Percentiles rank a stretch among this genome's conserved stretches.
phyloP scores from a whole-genome alignment of 2,113 vertebrate genomes.

The Corythoichthys haematopterus region DNA sequence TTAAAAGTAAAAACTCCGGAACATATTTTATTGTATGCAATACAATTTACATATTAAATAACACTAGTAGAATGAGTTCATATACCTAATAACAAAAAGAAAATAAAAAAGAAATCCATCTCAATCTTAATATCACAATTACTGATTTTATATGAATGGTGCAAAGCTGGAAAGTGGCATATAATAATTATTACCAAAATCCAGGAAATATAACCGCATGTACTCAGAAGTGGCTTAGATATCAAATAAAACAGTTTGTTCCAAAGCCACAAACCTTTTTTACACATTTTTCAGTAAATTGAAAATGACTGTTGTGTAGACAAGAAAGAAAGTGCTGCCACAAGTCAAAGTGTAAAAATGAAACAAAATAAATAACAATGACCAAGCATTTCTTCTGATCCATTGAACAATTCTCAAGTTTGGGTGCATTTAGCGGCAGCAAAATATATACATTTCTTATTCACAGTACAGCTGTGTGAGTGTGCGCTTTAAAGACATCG shows the following conservation, averaged over 20 bases:
- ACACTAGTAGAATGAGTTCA: slow-evolving; percentile 97
- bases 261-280: neutral
- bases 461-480: slow-evolving; percentile 3
- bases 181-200: slow-evolving; percentile 76
- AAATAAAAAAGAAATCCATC: slow-evolving; percentile 69
- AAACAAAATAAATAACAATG: neutral
- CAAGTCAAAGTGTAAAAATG: too few relatives aligned
- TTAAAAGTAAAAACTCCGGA: slow-evolving; percentile 80
- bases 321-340: neutral
- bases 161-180: slow-evolving; percentile 71
- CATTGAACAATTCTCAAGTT: slow-evolving; percentile 8
- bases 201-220: slow-evolving; percentile 33
- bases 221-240: neutral
- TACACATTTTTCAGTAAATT: neutral
- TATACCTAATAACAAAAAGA: slow-evolving; percentile 85
- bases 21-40: slow-evolving; percentile 99
- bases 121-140: slow-evolving; percentile 79
- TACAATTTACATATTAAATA: slow-evolving; percentile 99
- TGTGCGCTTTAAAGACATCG: slow-evolving; percentile 8
- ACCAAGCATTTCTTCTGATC: slow-evolving; percentile 1
- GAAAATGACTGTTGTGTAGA: neutral
- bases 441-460: slow-evolving; percentile 19
- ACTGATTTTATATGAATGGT: slow-evolving; percentile 76
- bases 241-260: neutral
- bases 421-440: slow-evolving; percentile 17